Percentiles rank a stretch among this genome's conserved stretches.
Conservation (phyloP, 2,113 vertebrate genomes). For the Rana temporaria region DNA sequence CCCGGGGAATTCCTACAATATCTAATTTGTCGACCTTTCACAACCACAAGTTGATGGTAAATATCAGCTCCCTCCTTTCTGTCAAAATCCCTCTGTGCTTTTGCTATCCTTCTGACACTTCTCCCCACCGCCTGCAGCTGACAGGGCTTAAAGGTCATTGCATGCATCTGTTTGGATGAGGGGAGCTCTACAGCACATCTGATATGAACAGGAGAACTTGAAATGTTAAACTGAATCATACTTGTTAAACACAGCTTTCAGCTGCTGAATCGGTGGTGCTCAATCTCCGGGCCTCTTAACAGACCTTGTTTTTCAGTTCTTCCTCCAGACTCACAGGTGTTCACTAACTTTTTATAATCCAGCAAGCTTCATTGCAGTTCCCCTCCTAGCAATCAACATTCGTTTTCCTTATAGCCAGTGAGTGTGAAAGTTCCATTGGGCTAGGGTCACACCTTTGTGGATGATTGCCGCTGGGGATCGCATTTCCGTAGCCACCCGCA, state of each 20-base stretch:
- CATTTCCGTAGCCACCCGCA: no score
- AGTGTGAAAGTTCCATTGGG: no score
- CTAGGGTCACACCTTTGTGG: no score
- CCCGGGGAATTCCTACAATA: slow-evolving; percentile 37
- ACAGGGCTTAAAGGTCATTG: slow-evolving; percentile 54
- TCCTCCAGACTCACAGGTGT: no score
- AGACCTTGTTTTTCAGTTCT: no score
- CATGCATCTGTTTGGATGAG: slow-evolving; percentile 32
- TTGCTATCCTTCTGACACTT: slow-evolving; percentile 31
- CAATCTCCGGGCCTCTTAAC: no score
- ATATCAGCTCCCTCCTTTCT: slow-evolving; percentile 48
- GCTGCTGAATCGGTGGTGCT: no score
- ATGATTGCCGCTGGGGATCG: no score
- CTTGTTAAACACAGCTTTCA: slow-evolving; percentile 1
- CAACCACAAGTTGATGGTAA: slow-evolving; percentile 47
- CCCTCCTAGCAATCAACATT: no score
- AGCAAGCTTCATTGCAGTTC: no score
- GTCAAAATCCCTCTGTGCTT: slow-evolving; percentile 45
- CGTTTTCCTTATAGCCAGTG: no score
- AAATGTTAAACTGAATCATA: slow-evolving; percentile 50
- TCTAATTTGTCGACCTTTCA: slow-evolving; percentile 56
- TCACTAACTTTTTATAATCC: no score
- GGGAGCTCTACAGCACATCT: slow-evolving; percentile 23
- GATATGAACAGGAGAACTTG: slow-evolving; percentile 6
- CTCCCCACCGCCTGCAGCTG: slow-evolving; percentile 27